Percentiles rank a stretch among this genome's conserved stretches.
These are phyloP conservation scores for Xenopus petersii DNA, from an alignment of 2,797 vertebrate genomes.

Conservation along the genomic window DNA sequence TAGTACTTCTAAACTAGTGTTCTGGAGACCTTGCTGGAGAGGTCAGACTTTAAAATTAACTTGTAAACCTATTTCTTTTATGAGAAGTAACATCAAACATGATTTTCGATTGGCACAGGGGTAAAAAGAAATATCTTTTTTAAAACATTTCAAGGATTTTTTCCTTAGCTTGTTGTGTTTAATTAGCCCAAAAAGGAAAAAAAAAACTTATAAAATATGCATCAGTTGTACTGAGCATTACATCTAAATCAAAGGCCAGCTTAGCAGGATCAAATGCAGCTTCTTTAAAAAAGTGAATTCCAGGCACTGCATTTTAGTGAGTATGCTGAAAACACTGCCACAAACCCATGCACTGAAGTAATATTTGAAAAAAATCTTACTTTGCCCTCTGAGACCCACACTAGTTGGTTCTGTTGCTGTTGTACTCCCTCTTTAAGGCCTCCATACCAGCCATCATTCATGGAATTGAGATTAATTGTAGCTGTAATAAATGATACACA, in stretches of 20 bases:
- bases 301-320: slow-evolving; percentile 48
- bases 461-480: slow-evolving; percentile 96
- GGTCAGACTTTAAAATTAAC: slow-evolving; percentile 11
- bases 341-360: slow-evolving; percentile 42
- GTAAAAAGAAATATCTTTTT: too few species aligned
- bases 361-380: slow-evolving; percentile 64
- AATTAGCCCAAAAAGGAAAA: neutral
- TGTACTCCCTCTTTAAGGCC: slow-evolving; percentile 93
- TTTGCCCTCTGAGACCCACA: slow-evolving; percentile 99
- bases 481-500: slow-evolving; percentile 67
- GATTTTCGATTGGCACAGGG: too few species aligned
- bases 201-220: neutral
- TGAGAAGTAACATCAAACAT: too few species aligned
- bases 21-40: slow-evolving; percentile 23
- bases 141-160: neutral
- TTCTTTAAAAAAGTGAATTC: slow-evolving; percentile 36
- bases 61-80: too few species aligned
- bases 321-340: slow-evolving; percentile 45
- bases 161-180: neutral
- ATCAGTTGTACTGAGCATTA: slow-evolving; percentile 35
- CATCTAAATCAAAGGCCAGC: slow-evolving; percentile 46
- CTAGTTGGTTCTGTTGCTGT: slow-evolving; percentile 95
- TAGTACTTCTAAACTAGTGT: slow-evolving; percentile 33
- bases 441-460: slow-evolving; percentile 98
- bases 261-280: slow-evolving; percentile 42